Evolutionary conservation across 2,888 invertebrate species (phyloP).

Genomic region (Phoronis australis): DNA sequence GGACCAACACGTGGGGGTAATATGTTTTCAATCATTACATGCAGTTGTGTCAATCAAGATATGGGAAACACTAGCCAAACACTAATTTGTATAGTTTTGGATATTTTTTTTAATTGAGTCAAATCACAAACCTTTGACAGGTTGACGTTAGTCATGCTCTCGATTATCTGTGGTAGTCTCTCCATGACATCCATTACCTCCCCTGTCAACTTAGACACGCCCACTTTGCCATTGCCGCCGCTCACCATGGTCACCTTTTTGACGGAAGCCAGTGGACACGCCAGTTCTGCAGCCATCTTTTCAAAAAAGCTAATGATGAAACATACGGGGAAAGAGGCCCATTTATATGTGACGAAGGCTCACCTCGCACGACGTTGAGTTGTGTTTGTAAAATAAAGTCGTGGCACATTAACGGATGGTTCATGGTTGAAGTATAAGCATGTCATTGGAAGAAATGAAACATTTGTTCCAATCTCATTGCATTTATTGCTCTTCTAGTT

Average conservation of each 20-base stretch:
- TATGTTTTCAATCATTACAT: no score
- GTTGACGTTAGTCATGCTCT: slow-evolving; percentile 83
- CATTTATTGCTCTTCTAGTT: no score
- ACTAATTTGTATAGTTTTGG: no score
- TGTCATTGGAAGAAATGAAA: no score
- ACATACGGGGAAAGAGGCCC: background rate
- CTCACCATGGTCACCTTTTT: slow-evolving; percentile 12
- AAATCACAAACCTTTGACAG: slow-evolving; percentile 56
- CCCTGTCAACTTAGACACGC: slow-evolving; percentile 83
- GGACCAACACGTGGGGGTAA: no score
- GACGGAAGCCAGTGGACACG: slow-evolving; percentile 5
- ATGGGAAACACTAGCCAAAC: no score
- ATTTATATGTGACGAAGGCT: background rate
- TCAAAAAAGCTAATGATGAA: background rate
- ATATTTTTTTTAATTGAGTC: no score
- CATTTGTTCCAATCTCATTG: no score
- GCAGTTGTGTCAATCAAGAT: no score
- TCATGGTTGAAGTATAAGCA: no score
- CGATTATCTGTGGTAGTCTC: slow-evolving; percentile 81
- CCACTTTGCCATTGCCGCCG: slow-evolving; percentile 56
- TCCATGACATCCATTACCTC: slow-evolving; percentile 85
- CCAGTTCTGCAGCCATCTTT: slow-evolving; percentile 9
- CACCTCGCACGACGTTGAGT: background rate
- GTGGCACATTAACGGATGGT: no score
- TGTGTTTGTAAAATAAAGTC: no score